Evolutionary conservation across 2,113 vertebrate genomes (phyloP).

Genomic region (Malurus melanocephalus): DNA sequence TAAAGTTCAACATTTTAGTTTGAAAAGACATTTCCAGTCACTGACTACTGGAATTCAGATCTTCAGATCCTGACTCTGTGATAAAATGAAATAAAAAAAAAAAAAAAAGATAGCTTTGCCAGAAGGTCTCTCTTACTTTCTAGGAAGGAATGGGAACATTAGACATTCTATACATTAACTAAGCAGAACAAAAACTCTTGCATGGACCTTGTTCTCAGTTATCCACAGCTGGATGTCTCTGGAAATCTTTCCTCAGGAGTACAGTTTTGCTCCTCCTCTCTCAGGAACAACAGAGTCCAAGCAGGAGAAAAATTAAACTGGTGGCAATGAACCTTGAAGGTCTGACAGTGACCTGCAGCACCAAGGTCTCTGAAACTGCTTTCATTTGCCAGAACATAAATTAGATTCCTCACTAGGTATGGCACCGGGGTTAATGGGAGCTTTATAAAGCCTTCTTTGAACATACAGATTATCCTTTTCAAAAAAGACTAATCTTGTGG

Average conservation of each 20-base stretch:
- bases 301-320: conserved; percentile 58
- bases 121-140: not conserved
- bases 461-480: conserved; percentile 49
- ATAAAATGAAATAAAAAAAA: not conserved
- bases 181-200: not conserved
- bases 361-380: conserved; percentile 25
- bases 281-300: not conserved
- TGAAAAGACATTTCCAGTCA: conserved; percentile 34
- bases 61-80: not conserved
- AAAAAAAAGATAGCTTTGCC: not conserved
- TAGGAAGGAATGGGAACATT: not conserved
- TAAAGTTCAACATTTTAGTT: conserved; percentile 45
- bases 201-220: not conserved
- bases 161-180: not conserved
- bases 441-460: conserved; percentile 56
- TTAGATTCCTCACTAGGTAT: conserved; percentile 55
- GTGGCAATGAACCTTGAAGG: conserved; percentile 57
- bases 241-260: not conserved
- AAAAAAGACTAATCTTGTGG: conserved; percentile 41
- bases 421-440: conserved; percentile 33
- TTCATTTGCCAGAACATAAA: conserved; percentile 62
- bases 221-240: not conserved
- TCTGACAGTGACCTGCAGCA: conserved; percentile 56
- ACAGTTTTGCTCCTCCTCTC: conserved; percentile 3
- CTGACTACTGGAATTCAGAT: conserved; percentile 15